Evolutionary conservation across 2,888 invertebrate genomes (phyloP).

Genomic region (Orthonevra nobilis): DNA sequence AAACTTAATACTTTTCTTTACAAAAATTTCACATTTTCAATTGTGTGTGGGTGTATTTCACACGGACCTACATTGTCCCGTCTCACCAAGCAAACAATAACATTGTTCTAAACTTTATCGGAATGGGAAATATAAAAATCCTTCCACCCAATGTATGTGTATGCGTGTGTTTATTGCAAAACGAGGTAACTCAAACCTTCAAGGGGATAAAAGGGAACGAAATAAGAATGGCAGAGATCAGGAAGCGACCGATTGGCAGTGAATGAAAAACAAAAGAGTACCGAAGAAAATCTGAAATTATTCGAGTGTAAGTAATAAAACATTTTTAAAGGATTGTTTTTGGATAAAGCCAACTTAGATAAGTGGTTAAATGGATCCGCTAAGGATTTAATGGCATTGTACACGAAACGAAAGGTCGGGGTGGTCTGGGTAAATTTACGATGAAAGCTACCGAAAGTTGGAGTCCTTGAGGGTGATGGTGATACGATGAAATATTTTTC

Average conservation of each 20-base stretch:
- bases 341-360: constrained; percentile 70
- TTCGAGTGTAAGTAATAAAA: constrained; percentile 69
- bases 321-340: constrained; percentile 70
- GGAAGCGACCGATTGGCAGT: constrained; percentile 48
- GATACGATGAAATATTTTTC: constrained; percentile 53
- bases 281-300: constrained; percentile 66
- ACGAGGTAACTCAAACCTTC: constrained; percentile 68
- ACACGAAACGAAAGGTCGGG: constrained; percentile 61
- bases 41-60: background rate
- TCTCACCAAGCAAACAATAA: constrained; percentile 17
- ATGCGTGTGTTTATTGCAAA: constrained; percentile 9
- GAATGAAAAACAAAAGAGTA: constrained; percentile 6
- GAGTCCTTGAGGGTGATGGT: constrained; percentile 14
- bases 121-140: constrained; percentile 45
- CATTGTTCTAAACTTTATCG: constrained; percentile 38
- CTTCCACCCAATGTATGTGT: constrained; percentile 25
- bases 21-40: background rate
- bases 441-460: constrained; percentile 18
- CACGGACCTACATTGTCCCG: constrained; percentile 3
- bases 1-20: too few species aligned
- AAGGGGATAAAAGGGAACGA: constrained; percentile 61
- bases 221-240: constrained; percentile 58
- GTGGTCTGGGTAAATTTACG: constrained; percentile 36
- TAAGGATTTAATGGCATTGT: constrained; percentile 69
- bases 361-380: constrained; percentile 70